Percentiles rank a stretch among this genome's conserved stretches.
Evolutionary conservation across 2,797 vertebrate genomes (phyloP).

Genomic region (Champsocephalus gunnari): DNA sequence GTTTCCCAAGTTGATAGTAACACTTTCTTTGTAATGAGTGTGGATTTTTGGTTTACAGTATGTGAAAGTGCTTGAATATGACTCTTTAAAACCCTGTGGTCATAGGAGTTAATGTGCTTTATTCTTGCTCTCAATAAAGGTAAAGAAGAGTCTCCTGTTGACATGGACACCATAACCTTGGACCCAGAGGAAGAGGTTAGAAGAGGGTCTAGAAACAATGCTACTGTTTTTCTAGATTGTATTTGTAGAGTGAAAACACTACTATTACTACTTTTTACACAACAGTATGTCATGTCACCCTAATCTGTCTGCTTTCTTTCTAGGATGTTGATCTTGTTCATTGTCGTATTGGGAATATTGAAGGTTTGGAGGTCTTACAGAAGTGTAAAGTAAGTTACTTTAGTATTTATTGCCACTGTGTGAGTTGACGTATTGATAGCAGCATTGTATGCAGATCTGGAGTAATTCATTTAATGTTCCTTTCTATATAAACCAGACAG

Average conservation of each 20-base stretch:
- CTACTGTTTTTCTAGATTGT: neutral
- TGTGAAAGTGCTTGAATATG: too few relatives aligned
- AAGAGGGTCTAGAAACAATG: neutral
- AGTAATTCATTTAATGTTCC: neutral
- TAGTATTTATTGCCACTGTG: neutral
- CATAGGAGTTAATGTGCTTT: neutral
- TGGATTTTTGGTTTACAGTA: too few relatives aligned
- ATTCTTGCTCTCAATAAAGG: conserved; percentile 51
- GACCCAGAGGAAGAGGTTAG: conserved; percentile 97
- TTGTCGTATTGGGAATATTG: conserved; percentile 97
- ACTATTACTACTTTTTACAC: neutral
- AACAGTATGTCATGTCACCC: neutral
- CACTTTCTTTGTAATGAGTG: too few relatives aligned
- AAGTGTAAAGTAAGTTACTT: conserved; percentile 91
- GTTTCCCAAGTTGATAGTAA: too few relatives aligned
- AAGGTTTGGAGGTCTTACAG: conserved; percentile 95
- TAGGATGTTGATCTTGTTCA: conserved; percentile 98
- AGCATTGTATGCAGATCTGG: neutral
- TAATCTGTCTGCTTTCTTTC: conserved; percentile 46
- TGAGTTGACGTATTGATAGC: neutral
- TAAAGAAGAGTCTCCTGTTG: conserved; percentile 94
- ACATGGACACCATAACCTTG: conserved; percentile 96
- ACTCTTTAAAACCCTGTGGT: too few relatives aligned
- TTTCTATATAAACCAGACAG: neutral
- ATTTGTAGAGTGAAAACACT: neutral